Evolutionary conservation across 2,113 vertebrate species (phyloP).

Genomic region (Pedetes capensis): DNA sequence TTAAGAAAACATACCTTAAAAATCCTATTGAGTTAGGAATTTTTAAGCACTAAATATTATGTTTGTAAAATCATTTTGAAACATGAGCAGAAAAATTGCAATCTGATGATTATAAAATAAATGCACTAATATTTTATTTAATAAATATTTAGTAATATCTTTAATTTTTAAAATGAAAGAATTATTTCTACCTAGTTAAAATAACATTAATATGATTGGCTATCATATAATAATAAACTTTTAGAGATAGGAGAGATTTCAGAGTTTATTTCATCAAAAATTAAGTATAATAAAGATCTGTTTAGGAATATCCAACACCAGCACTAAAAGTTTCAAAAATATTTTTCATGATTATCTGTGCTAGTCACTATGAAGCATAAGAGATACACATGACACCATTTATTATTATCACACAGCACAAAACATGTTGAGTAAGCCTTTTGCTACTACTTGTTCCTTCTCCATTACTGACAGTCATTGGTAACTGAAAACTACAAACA

Average conservation of each 20-base stretch:
- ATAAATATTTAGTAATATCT: slow-evolving; percentile 1
- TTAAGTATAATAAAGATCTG: not conserved
- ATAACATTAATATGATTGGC: not conserved
- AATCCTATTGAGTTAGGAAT: not conserved
- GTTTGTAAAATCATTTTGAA: not conserved
- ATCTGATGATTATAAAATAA: not conserved
- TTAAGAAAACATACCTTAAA: not conserved
- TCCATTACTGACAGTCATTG: not conserved
- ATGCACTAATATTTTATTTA: not conserved
- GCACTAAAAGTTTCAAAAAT: not conserved
- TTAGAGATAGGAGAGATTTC: not conserved
- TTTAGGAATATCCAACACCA: not conserved
- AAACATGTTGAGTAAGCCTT: not conserved
- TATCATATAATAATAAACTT: not conserved
- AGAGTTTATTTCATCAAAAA: not conserved
- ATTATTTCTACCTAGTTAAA: not conserved
- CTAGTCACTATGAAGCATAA: not conserved
- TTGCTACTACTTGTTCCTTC: not conserved
- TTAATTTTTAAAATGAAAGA: no score
- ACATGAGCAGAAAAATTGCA: not conserved
- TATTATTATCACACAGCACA: not conserved
- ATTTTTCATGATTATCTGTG: not conserved
- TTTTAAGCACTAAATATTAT: not conserved
- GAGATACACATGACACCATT: not conserved
- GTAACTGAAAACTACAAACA: not conserved